phyloP scores from a whole-genome alignment of 2,797 vertebrate genomes.

The Mallotus villosus region DNA sequence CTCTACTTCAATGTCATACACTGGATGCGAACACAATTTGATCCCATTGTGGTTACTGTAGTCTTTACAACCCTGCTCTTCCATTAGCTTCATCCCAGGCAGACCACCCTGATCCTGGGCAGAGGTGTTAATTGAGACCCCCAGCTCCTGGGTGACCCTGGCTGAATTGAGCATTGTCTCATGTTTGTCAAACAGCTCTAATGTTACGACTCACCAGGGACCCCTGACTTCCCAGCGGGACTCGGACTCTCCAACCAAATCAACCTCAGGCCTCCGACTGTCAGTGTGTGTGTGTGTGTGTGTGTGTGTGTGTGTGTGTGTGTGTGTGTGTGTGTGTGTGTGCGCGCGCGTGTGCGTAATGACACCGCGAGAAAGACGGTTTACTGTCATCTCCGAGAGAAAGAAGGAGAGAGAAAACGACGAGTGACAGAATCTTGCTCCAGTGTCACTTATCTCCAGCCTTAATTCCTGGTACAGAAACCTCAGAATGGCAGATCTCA shows the following conservation, averaged over 20 bases:
- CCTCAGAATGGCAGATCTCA: not conserved
- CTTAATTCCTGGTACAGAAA: too few relatives aligned
- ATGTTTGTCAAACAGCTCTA: constrained; percentile 34
- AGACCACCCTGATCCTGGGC: constrained; percentile 37
- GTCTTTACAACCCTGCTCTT: too few relatives aligned
- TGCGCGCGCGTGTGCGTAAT: not conserved
- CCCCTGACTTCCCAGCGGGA: not conserved
- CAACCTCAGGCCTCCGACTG: too few relatives aligned
- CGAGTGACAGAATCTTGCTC: too few relatives aligned
- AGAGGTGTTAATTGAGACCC: constrained; percentile 19
- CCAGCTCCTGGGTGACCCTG: constrained; percentile 28
- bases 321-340: not conserved
- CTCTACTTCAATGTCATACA: not conserved
- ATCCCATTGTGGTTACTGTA: not conserved
- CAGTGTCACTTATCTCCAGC: too few relatives aligned
- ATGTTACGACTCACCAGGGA: constrained; percentile 31
- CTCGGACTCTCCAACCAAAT: too few relatives aligned
- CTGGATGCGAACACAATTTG: not conserved
- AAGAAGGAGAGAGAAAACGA: too few relatives aligned
- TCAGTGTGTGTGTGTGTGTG: too few relatives aligned
- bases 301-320: not conserved
- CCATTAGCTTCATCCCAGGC: not conserved
- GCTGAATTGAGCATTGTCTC: constrained; percentile 30
- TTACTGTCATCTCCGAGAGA: too few relatives aligned
- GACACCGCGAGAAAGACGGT: too few relatives aligned